Evolutionary conservation across 2,113 vertebrate genomes (phyloP).

Genomic region (pig (Sus scrofa)): T2T-Sscrofa CM000824.6:176762001-176762500

Average conservation of each 20-base stretch:
- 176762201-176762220: not conserved
- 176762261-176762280: not conserved
- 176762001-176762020: not conserved
- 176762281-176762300: not conserved
- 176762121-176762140: not conserved
- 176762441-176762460: not conserved
- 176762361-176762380: not conserved
- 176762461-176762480: not conserved
- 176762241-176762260: not conserved
- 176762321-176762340: not conserved
- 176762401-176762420: slow-evolving; percentile 1
- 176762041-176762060: not conserved
- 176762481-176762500: slow-evolving; percentile 30
- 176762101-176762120: not conserved
- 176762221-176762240: not conserved
- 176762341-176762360: not conserved
- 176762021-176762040: not conserved
- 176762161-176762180: not conserved
- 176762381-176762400: not conserved
- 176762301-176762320: not conserved
- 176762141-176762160: not conserved
- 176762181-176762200: not conserved
- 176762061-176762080: not conserved
- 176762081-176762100: not conserved
- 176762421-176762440: not conserved